Evolutionary conservation across 2,113 vertebrate species (phyloP).

Genomic region (Dunckerocampus dactyliophorus): DNA sequence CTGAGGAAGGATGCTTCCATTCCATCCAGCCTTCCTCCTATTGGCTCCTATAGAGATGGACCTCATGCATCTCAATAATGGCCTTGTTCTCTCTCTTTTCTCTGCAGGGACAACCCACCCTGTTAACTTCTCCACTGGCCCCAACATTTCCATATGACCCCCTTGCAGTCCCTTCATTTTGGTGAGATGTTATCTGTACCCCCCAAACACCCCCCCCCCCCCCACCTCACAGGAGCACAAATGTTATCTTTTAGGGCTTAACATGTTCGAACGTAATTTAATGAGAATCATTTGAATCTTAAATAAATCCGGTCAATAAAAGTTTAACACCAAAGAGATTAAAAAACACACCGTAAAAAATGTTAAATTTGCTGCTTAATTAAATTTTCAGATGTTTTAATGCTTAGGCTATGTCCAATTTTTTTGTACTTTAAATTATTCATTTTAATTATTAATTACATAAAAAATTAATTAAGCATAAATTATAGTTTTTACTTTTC

Average conservation of each 20-base stretch:
- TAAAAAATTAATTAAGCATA: too few relatives aligned
- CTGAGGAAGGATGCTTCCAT: constrained; percentile 24
- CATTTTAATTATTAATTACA: too few relatives aligned
- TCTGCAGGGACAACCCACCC: constrained; percentile 41
- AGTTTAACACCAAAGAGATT: too few relatives aligned
- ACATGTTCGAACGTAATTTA: too few relatives aligned
- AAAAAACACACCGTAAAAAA: too few relatives aligned
- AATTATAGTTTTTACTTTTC: too few relatives aligned
- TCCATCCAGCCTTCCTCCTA: constrained; percentile 21
- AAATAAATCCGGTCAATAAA: too few relatives aligned
- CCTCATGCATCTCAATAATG: constrained; percentile 57
- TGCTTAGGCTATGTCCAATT: too few relatives aligned
- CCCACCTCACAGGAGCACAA: neutral
- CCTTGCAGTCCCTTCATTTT: neutral
- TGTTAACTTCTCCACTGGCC: constrained; percentile 15
- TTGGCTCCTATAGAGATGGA: constrained; percentile 33
- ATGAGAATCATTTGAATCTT: too few relatives aligned
- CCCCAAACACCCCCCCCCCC: neutral
- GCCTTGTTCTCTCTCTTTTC: neutral
- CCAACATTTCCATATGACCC: constrained; percentile 34
- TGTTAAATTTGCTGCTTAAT: too few relatives aligned
- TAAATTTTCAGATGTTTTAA: too few relatives aligned
- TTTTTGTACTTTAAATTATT: too few relatives aligned
- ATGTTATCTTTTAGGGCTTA: neutral
- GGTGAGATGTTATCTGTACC: constrained; percentile 15